phyloP scores from a whole-genome alignment of 2,888 invertebrate species.

The Cataglyphis rosenhaueri region DNA sequence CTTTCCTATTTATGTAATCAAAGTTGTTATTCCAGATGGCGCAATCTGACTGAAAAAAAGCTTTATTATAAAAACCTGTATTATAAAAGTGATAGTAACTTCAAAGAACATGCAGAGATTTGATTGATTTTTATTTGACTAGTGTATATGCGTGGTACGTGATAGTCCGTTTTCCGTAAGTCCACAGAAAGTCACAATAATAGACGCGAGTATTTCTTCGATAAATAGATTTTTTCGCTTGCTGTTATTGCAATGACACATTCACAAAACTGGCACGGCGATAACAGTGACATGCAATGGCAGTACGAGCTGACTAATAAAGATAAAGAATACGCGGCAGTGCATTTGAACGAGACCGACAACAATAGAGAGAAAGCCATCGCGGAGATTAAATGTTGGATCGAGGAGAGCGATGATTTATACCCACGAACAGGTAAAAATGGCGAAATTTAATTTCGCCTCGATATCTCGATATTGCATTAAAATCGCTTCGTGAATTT shows the following conservation, averaged over 20 bases:
- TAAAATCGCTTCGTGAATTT: neutral
- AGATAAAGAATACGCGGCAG: constrained; percentile 79
- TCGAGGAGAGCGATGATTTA: constrained; percentile 82
- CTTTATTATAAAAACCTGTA: too few species aligned
- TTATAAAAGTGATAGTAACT: neutral
- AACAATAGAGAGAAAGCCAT: constrained; percentile 80
- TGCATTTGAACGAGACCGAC: constrained; percentile 82
- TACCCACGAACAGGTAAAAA: constrained; percentile 81
- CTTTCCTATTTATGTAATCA: neutral
- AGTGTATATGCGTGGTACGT: neutral
- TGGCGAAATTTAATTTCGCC: too few species aligned
- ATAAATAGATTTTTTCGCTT: neutral
- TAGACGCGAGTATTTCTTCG: neutral
- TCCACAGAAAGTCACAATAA: neutral
- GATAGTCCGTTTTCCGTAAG: neutral
- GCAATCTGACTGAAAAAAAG: neutral
- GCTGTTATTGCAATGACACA: neutral
- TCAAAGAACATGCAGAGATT: neutral
- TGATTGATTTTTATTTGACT: neutral
- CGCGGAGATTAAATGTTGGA: constrained; percentile 84
- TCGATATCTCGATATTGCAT: too few species aligned
- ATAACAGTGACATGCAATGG: neutral
- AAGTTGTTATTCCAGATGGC: neutral
- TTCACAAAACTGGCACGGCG: neutral
- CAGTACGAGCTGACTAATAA: constrained; percentile 63